Conservation (phyloP, 2,797 vertebrate species). For the Cottoperca gobio region DNA sequence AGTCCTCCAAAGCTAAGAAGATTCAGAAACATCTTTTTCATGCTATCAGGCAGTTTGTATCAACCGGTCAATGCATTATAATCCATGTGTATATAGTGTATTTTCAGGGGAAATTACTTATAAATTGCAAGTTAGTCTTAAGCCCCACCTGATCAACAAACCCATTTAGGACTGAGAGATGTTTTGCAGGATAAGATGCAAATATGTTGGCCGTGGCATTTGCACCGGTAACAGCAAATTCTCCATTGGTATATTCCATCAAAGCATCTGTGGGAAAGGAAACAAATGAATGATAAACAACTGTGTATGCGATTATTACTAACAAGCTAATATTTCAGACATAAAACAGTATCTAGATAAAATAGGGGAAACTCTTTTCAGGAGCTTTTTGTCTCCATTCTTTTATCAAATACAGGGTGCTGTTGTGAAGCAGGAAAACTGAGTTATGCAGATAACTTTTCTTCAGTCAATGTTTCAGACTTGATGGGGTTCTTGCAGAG, state of each 20-base stretch:
- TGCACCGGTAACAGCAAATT: slow-evolving; percentile 85
- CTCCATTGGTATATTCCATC: slow-evolving; percentile 87
- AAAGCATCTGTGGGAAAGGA: slow-evolving; percentile 86
- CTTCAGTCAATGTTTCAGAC: neutral
- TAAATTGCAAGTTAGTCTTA: neutral
- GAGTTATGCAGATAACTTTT: neutral
- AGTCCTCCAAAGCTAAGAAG: neutral
- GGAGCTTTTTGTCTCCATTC: neutral
- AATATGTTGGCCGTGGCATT: slow-evolving; percentile 96
- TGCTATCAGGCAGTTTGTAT: neutral
- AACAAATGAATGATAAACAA: neutral
- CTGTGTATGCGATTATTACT: neutral
- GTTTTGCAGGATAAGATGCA: slow-evolving; percentile 92
- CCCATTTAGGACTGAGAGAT: slow-evolving; percentile 90
- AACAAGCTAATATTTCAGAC: neutral
- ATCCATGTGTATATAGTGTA: neutral
- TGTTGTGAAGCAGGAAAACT: neutral
- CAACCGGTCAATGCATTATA: neutral
- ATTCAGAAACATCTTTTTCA: neutral
- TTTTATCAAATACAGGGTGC: neutral
- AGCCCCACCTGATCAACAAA: slow-evolving; percentile 92
- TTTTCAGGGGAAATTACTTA: neutral
- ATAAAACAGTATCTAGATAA: neutral
- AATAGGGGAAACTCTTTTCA: neutral
- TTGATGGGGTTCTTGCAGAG: neutral